Conservation (phyloP, 2,113 vertebrate species). For the Oncorhynchus clarkii region DNA sequence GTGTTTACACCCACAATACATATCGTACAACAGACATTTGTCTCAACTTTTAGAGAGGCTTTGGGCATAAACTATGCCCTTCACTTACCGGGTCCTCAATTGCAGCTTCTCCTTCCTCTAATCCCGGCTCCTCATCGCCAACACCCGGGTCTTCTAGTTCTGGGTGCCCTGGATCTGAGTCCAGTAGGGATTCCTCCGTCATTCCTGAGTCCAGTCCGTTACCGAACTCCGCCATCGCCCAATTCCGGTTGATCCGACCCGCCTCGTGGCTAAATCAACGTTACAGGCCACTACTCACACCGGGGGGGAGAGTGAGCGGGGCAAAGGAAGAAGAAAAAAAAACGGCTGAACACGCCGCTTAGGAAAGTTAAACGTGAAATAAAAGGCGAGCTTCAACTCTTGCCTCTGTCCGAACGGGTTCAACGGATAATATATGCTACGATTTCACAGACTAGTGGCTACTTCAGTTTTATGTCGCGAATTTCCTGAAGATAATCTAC, state of each 20-base stretch:
- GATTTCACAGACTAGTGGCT: constrained; percentile 19
- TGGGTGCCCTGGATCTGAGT: constrained; percentile 78
- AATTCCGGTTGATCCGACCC: constrained; percentile 66
- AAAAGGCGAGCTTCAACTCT: constrained; percentile 52
- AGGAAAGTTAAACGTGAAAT: constrained; percentile 71
- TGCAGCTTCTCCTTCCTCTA: constrained; percentile 84
- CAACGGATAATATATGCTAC: not conserved
- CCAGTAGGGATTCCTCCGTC: constrained; percentile 78
- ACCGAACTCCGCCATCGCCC: constrained; percentile 81
- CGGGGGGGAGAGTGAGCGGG: constrained; percentile 59
- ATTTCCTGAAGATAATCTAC: constrained; percentile 26
- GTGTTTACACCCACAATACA: not conserved
- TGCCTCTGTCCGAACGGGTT: constrained; percentile 39
- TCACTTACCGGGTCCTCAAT: constrained; percentile 88
- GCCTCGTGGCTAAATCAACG: constrained; percentile 69
- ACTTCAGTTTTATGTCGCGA: constrained; percentile 2
- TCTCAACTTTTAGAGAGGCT: not conserved
- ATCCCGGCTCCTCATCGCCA: constrained; percentile 84
- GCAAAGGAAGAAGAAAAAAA: constrained; percentile 55
- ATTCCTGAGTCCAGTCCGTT: constrained; percentile 65
- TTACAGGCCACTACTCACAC: constrained; percentile 69
- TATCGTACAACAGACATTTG: not conserved
- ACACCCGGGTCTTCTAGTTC: constrained; percentile 82
- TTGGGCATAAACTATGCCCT: constrained; percentile 50
- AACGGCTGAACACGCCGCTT: constrained; percentile 71